Evolutionary conservation across 2,888 invertebrate genomes (phyloP), one percentile per base, ranked within the genome.

Genomic region (Diabrotica balteata): DNA sequence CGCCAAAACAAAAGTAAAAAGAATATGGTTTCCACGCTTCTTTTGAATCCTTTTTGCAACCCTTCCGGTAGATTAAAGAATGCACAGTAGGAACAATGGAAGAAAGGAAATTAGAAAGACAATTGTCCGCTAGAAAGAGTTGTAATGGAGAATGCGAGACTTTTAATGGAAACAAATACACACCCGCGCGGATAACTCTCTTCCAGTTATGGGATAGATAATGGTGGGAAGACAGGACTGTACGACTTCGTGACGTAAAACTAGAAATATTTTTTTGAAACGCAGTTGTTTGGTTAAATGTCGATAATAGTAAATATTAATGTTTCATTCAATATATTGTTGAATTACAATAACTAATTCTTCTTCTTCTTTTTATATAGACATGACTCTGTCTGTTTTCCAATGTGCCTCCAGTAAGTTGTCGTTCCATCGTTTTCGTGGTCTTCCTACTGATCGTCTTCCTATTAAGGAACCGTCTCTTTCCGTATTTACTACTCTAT

Each of bases 61-160:
- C 45, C 17, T 57, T 57, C 55, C 55, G 55, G 45, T 57, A 57
- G 55, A 57, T 57, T 57, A 57, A 57, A 57, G 55, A 57, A 57
- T 57, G 55, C 55, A 45, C 55, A 17, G 45, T 45, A 9, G 55
- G 11, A 57, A 57, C 55, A 57, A 57, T 57, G 55, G 45, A 45
- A 57, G 54, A 57, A 57, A 57, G 55, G 55, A 57, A 57, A 57
- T 57, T 57, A 57, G 55, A 57, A 57, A 57, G 55, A 57, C 55
- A 57, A 57, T 57, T 57, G 55, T 57, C 55, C 55, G 55, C 55
- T 57, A 57, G 55, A 57, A 57, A 57, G 45, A 57, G 55, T 57
- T 57, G 55, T 57, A 57, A 57, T 57, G 55, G 55, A 57, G 55
- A 57, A 57, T 44, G 55, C 55, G 55, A 57, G 55, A 57, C 44